Base-by-base conservation (phyloP, 2,888 invertebrate species). In the Drosophila picticornis region DNA sequence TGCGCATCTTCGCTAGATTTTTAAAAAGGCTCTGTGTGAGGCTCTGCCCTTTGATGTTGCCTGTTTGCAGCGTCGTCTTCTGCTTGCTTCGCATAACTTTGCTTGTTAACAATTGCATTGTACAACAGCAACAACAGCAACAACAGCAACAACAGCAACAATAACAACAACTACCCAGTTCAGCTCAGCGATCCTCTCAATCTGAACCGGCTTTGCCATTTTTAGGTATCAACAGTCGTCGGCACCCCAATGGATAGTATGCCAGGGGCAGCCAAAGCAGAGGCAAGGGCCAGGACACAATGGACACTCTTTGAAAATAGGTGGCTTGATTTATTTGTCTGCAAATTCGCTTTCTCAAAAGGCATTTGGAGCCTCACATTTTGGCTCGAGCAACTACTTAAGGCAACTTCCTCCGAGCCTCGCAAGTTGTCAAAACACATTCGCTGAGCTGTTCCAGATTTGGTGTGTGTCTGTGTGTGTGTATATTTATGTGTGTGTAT, bases 261-360 rank as follows among this genome's bases (percentile, higher is more conserved):
- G 67, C 38, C 63, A 55, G 51, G 19, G 31, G 22, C 40, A 52
- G 16, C 7, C 29, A n/a, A 31, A 31, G 40, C 27, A 27, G 27
- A 38, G 58, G 52, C 59, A 72, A 63, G 59, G 56, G 59, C 71
- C 75, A 83, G 84, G 84, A 84, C 75, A 88, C 87, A 88, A 88
- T 89, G 88, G 85, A 82, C 81, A 80, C 86, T 80, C 81, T 84
- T 83, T 75, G 84, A 72, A 77, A 84, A 81, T 81, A 91, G 91
- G 91, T 91, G 91, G 86, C 85, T 91, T 91, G 91, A 91, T 91
- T 91, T 91, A 91, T 91, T 90, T 88, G 91, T 91, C 91, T 91
- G 91, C 83, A 75, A 86, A 86, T 87, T 87, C 83, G 88, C 85
- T 86, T 88, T 86, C 85, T 85, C 85, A 88, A 86, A 88, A 88